A percentile compares a stretch with the other conserved stretches of the same genome.
phyloP scores from a whole-genome alignment of 1,140 invertebrate species.

The Helicoverpa zea region DNA sequence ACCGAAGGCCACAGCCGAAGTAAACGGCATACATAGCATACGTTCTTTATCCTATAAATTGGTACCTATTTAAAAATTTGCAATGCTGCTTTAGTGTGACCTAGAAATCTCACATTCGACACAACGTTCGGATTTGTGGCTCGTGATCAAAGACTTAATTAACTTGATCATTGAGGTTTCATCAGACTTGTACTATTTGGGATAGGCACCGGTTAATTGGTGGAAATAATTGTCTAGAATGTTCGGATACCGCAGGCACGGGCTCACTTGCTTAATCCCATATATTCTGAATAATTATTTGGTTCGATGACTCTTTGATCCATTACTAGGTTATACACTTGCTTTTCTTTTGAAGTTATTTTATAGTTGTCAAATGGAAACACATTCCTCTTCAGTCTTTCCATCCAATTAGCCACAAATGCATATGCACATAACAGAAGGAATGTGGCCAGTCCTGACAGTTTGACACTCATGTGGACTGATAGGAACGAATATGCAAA shows the following conservation, averaged over 20 bases:
- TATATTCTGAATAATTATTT: not conserved
- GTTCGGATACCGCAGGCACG: not conserved
- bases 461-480: constrained; percentile 1
- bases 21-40: constrained; percentile 55
- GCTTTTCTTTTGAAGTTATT: too few species aligned
- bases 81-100: constrained; percentile 70
- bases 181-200: constrained; percentile 16
- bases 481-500: not conserved
- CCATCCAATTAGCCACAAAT: too few species aligned
- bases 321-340: not conserved
- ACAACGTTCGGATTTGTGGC: constrained; percentile 49
- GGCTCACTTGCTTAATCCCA: not conserved
- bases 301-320: not conserved
- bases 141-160: constrained; percentile 53
- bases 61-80: constrained; percentile 66
- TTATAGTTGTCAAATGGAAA: too few species aligned
- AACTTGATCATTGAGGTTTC: constrained; percentile 26
- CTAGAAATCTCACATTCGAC: constrained; percentile 67
- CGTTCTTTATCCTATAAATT: constrained; percentile 57
- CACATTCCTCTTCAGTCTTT: too few species aligned
- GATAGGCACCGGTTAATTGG: constrained; percentile 13
- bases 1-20: constrained; percentile 17
- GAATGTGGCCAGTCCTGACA: not conserved
- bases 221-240: not conserved
- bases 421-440: too few species aligned